Percentiles rank a stretch among this genome's conserved stretches.
Conservation (phyloP, 1,140 invertebrate genomes). For the roundworm (Caenorhabditis elegans) region WBcel235 BX284606.5:11821001-11821500, state of each 20-base stretch:
- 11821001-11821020: too few species aligned
- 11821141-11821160: too few species aligned
- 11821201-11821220: neutral
- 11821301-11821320: neutral
- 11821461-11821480: constrained; percentile 12
- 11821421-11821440: constrained; percentile 30
- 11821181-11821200: neutral
- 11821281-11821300: constrained; percentile 13
- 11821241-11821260: neutral
- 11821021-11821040: too few species aligned
- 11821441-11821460: constrained; percentile 23
- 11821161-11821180: too few species aligned
- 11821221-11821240: neutral
- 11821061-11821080: too few species aligned
- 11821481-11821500: neutral
- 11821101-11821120: too few species aligned
- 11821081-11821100: too few species aligned
- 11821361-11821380: neutral
- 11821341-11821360: neutral
- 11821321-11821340: constrained; percentile 29
- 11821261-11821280: neutral
- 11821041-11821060: too few species aligned
- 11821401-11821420: neutral
- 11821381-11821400: neutral
- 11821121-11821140: too few species aligned